Evolutionary conservation across 1,140 invertebrate genomes (phyloP).

Genomic region (Drosophila melanica): DNA sequence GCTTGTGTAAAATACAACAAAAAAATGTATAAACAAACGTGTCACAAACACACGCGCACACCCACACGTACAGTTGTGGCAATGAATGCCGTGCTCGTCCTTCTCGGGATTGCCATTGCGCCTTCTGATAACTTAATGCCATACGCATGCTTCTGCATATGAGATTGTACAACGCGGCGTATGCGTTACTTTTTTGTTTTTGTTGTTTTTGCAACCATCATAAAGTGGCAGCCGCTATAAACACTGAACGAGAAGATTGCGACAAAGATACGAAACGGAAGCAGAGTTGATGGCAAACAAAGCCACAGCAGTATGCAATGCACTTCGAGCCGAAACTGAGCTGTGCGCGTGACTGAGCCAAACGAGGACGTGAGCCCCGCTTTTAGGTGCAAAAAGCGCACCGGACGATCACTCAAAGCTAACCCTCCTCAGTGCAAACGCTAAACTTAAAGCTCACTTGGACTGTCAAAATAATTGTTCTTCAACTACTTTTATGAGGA

Average conservation of each 20-base stretch:
- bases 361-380: not conserved
- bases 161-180: conserved; percentile 30
- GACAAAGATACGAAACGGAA: not conserved
- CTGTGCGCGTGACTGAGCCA: not conserved
- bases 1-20: conserved; percentile 16
- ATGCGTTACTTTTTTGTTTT: conserved; percentile 27
- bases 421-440: no score
- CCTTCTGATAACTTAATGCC: conserved; percentile 73
- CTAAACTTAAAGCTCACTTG: no score
- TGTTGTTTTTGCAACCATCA: conserved; percentile 19
- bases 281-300: not conserved
- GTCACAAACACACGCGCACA: conserved; percentile 52
- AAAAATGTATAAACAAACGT: conserved; percentile 55
- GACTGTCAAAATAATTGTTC: no score
- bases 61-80: conserved; percentile 7
- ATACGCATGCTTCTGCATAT: conserved; percentile 66
- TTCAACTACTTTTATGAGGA: no score
- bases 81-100: conserved; percentile 33
- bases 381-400: no score
- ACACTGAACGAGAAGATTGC: conserved; percentile 6
- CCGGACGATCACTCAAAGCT: no score
- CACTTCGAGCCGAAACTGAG: not conserved
- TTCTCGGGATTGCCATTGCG: conserved; percentile 48
- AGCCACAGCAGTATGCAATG: not conserved
- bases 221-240: conserved; percentile 28